phyloP scores from a whole-genome alignment of 35 echinoderm and acorn worm genomes.

The Ophioderma brevispina region DNA sequence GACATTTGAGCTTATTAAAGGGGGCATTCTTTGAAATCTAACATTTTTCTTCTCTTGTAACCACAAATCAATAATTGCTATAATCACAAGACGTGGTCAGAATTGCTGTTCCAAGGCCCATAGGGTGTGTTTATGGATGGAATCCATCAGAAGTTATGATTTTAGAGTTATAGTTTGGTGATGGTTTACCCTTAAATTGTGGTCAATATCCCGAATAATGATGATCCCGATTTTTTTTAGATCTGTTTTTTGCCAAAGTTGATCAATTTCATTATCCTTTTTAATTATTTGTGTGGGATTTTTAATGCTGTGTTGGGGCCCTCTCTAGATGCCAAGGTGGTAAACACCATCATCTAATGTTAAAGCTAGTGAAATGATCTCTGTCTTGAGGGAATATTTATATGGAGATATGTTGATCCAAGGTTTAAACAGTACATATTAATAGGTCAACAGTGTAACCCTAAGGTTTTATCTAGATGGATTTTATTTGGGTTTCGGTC shows the following conservation, averaged over 20 bases:
- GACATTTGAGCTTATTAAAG: too few species aligned
- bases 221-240: neutral
- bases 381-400: constrained; percentile 5
- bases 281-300: too few species aligned
- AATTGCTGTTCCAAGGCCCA: too few species aligned
- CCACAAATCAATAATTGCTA: too few species aligned
- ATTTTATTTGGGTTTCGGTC: neutral
- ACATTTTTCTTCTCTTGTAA: too few species aligned
- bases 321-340: constrained; percentile 6
- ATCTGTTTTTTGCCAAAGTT: neutral
- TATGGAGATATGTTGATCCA: constrained; percentile 27
- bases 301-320: neutral
- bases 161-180: too few species aligned
- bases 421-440: neutral
- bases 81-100: too few species aligned
- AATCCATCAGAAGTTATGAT: too few species aligned
- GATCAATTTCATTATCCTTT: neutral
- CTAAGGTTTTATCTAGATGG: constrained; percentile 6
- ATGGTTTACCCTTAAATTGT: too few species aligned
- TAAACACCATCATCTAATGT: neutral
- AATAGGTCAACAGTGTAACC: neutral
- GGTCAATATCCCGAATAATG: neutral
- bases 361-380: constrained; percentile 22
- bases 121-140: too few species aligned
- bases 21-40: too few species aligned